A percentile compares a stretch with the other conserved stretches of the same genome.
Evolutionary conservation across 1,140 invertebrate species (phyloP).

Genomic region (Brachionus angularis): DNA sequence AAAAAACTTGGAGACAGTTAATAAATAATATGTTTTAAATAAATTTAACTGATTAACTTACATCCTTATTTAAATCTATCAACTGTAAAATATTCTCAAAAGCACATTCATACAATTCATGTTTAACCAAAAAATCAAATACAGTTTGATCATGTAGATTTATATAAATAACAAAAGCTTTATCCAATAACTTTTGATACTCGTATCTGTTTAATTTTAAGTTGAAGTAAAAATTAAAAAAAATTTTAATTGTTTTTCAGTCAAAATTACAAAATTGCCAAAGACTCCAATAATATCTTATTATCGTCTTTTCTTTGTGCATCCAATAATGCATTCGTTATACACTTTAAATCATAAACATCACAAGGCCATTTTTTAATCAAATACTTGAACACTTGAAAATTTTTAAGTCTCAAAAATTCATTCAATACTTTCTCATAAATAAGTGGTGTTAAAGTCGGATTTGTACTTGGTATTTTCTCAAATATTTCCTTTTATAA

Average conservation of each 20-base stretch:
- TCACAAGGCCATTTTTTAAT: slow-evolving; percentile 80
- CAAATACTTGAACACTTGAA: slow-evolving; percentile 74
- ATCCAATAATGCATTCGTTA: slow-evolving; percentile 77
- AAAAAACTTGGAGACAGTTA: no score
- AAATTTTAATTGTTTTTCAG: no score
- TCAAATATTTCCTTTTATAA: slow-evolving; percentile 69
- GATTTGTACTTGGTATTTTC: slow-evolving; percentile 69
- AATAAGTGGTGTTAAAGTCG: slow-evolving; percentile 72
- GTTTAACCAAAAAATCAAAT: slow-evolving; percentile 77
- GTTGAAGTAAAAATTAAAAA: background rate
- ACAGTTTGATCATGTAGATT: slow-evolving; percentile 76
- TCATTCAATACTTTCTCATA: slow-evolving; percentile 94
- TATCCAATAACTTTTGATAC: slow-evolving; percentile 36
- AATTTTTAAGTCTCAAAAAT: slow-evolving; percentile 75
- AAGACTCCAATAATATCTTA: slow-evolving; percentile 73
- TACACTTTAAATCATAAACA: slow-evolving; percentile 69
- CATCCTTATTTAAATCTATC: slow-evolving; percentile 79
- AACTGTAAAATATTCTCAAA: slow-evolving; percentile 76
- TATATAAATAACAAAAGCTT: slow-evolving; percentile 47
- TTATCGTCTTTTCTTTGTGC: slow-evolving; percentile 67
- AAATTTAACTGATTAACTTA: slow-evolving; percentile 48
- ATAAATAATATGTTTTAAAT: background rate
- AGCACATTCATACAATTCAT: slow-evolving; percentile 74
- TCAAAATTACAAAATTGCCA: slow-evolving; percentile 71
- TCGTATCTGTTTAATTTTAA: background rate